phyloP scores from a whole-genome alignment of 1,140 invertebrate species.

The Hycleus phaleratus region DNA sequence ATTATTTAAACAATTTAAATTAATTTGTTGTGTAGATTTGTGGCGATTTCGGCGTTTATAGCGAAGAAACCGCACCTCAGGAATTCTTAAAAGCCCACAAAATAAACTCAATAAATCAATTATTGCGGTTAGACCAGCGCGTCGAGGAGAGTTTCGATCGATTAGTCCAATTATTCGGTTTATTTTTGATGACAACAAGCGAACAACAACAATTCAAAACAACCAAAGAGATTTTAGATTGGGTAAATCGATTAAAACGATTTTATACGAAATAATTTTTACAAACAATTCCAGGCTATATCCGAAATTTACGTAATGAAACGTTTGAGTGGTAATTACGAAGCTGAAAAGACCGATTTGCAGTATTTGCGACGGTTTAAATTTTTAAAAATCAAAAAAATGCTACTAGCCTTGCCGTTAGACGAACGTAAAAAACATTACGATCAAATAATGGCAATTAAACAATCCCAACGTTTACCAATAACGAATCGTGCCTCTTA shows the following conservation, averaged over 20 bases:
- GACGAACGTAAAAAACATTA: no score
- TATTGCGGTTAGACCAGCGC: neutral
- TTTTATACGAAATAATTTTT: no score
- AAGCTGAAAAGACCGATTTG: slow-evolving; percentile 1
- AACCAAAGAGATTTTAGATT: slow-evolving; percentile 3
- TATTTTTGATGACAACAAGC: slow-evolving; percentile 3
- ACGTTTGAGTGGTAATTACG: slow-evolving; percentile 2
- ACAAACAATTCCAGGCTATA: neutral
- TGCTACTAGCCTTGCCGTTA: no score
- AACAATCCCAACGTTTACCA: no score
- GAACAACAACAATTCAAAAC: neutral
- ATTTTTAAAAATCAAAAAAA: neutral
- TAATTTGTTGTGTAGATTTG: slow-evolving; percentile 18
- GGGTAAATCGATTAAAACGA: neutral
- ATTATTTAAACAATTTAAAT: neutral
- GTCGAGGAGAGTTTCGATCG: neutral
- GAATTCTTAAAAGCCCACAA: slow-evolving; percentile 1
- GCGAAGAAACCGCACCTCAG: slow-evolving; percentile 15
- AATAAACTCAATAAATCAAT: neutral
- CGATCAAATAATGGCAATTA: no score
- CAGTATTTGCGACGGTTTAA: neutral
- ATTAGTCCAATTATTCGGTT: neutral
- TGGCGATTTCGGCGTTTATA: slow-evolving; percentile 23
- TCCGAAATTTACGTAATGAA: slow-evolving; percentile 4
- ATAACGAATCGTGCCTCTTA: neutral